Base-by-base conservation (phyloP, 2,888 invertebrate species). In the Tiliacea citrago region DNA sequence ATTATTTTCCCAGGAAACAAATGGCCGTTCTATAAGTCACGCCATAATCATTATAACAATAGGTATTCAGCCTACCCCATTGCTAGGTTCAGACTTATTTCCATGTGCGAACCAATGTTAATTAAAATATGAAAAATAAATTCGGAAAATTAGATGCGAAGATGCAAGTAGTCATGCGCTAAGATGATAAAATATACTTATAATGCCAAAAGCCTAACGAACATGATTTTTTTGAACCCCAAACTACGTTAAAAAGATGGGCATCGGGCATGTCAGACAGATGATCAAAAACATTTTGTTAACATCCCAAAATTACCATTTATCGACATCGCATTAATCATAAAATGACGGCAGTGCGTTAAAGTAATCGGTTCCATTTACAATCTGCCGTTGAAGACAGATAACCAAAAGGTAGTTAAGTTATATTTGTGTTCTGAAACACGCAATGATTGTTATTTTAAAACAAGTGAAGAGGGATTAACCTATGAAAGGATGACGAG, bases 311-410 rank as follows among this genome's bases (percentile, higher is more conserved):
- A 7, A 68, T 76, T 29, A 53, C 12, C 18, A 7, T 67, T 51
- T 66, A 76, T 67, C 35, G 77, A 49, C 78, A 77, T 55, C 53
- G 78, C 35, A 76, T 76, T 62, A 57, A 55, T 76, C 49, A 57
- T 62, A 6, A 69, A 69, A 76, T 68, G 13, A 49, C 16, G 57
- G 61, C 70, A 45, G 45, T 78, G 16, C 21, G n/a, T 69, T 62
- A 24, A n/a, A 24, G n/a, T 21, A 21, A 76, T 69, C 53, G 49
- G 29, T 35, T 51, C 78, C 16, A 78, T 78, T 78, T 76, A 55
- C 39, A 62, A 62, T 24, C 47, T 57, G 70, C 29, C 49, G 69
- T n/a, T 49, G 35, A 49, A 53, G 42, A 6, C n/a, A 21, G 39
- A 18, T 47, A 60, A 18, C 7, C n/a, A 47, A 60, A 47, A 8